phyloP scores from a whole-genome alignment of 1,140 invertebrate species.

The Apis cerana region DNA sequence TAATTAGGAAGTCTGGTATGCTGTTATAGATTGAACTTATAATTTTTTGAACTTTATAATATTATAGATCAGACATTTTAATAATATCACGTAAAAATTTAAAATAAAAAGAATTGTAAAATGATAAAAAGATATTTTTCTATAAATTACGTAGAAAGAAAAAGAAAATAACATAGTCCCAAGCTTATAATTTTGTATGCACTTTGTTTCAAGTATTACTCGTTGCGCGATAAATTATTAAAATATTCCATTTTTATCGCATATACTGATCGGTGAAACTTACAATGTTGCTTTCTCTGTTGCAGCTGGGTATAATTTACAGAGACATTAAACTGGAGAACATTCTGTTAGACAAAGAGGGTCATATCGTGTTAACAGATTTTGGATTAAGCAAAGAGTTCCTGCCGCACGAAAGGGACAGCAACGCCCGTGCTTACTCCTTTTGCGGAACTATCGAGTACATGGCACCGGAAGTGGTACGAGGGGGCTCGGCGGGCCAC shows the following conservation, averaged over 20 bases:
- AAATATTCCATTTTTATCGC: conserved; percentile 4
- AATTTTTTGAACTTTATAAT: no score
- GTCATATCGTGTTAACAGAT: conserved; percentile 95
- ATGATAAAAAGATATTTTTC: no score
- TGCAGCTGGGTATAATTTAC: conserved; percentile 96
- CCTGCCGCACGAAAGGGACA: conserved; percentile 84
- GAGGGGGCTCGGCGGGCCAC: conserved; percentile 90
- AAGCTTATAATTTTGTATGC: neutral
- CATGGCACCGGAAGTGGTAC: conserved; percentile 96
- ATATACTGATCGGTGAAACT: neutral
- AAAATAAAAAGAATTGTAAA: no score
- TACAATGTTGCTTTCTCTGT: conserved; percentile 57
- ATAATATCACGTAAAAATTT: no score
- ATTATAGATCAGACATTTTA: no score
- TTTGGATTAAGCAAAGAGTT: conserved; percentile 96
- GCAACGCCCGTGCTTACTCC: conserved; percentile 90
- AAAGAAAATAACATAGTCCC: no score
- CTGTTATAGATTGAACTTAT: no score
- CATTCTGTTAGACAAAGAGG: conserved; percentile 92
- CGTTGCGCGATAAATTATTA: neutral
- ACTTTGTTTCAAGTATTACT: neutral
- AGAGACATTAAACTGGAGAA: conserved; percentile 98
- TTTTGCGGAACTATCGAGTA: conserved; percentile 99
- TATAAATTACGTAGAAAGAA: neutral
- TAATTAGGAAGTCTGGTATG: no score